Percentiles rank a stretch among this genome's conserved stretches.
These are phyloP conservation scores for Corynorhinus townsendii DNA, from an alignment of 2,113 vertebrate genomes.

Conservation along the genomic window DNA sequence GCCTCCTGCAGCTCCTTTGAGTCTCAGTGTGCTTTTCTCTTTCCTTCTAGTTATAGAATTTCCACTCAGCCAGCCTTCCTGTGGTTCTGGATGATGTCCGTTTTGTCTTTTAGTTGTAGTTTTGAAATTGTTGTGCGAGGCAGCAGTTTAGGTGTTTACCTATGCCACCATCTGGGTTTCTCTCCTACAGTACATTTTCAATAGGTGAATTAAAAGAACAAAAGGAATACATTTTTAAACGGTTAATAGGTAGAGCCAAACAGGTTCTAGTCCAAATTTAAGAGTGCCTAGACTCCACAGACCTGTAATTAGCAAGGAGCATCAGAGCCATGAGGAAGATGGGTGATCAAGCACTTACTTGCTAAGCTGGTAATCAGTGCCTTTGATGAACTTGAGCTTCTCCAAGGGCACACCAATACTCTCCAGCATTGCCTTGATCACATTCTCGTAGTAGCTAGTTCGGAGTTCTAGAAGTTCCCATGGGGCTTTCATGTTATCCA, in stretches of 20 bases:
- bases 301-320: constrained; percentile 37
- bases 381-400: constrained; percentile 92
- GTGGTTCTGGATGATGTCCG: too few species aligned
- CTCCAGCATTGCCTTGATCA: constrained; percentile 97
- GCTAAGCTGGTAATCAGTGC: constrained; percentile 96
- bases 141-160: too few species aligned
- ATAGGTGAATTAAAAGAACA: constrained; percentile 30
- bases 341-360: constrained; percentile 81
- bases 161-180: too few species aligned
- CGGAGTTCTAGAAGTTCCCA: constrained; percentile 97
- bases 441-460: constrained; percentile 91
- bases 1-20: too few species aligned
- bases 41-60: too few species aligned
- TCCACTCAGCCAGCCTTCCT: too few species aligned
- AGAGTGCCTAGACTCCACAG: not conserved
- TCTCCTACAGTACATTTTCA: not conserved
- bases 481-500: constrained; percentile 99
- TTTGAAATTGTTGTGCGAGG: too few species aligned
- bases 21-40: too few species aligned
- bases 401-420: constrained; percentile 96
- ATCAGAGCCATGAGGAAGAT: not conserved
- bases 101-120: too few species aligned
- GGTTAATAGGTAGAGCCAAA: not conserved
- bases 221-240: not conserved
- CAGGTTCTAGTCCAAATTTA: constrained; percentile 39